These are phyloP conservation scores for Glaucomys volans DNA, from an alignment of 2,113 vertebrate species.

Conservation along the genomic window DNA sequence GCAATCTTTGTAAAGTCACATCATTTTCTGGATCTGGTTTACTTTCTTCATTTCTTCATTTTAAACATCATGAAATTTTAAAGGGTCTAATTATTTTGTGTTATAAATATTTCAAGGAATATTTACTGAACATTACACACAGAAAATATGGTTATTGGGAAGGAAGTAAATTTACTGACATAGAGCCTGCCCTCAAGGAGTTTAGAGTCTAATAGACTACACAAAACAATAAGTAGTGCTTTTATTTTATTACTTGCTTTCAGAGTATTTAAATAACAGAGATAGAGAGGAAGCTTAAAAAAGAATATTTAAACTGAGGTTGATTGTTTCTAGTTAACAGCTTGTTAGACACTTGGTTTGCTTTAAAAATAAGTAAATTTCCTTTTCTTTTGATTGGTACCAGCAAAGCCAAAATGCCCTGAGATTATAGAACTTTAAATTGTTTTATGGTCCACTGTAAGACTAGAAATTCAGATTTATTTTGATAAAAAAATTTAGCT, in stretches of 20 bases:
- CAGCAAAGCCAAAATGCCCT: not conserved
- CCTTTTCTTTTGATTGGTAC: not conserved
- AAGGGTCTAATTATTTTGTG: not conserved
- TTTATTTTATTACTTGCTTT: not conserved
- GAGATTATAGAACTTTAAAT: not conserved
- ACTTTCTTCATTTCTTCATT: constrained; percentile 7
- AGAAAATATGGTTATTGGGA: not conserved
- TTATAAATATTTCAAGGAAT: not conserved
- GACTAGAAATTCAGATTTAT: not conserved
- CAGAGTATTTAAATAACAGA: not conserved
- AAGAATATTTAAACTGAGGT: not conserved
- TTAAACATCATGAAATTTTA: not conserved
- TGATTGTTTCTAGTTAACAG: not conserved
- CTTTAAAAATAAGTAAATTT: not conserved
- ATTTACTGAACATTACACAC: not conserved
- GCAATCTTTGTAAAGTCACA: constrained; percentile 48
- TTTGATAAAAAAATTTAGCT: constrained; percentile 51
- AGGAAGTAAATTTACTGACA: not conserved
- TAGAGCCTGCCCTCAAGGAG: not conserved
- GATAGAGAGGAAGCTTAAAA: not conserved
- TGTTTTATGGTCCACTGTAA: not conserved
- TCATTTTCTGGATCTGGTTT: constrained; percentile 32
- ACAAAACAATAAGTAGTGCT: not conserved
- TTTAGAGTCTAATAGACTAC: not conserved
- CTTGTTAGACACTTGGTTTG: not conserved